Evolutionary conservation across 2,113 vertebrate genomes (phyloP), one percentile per base, ranked within the genome.

Genomic region (Passer montanus): DNA sequence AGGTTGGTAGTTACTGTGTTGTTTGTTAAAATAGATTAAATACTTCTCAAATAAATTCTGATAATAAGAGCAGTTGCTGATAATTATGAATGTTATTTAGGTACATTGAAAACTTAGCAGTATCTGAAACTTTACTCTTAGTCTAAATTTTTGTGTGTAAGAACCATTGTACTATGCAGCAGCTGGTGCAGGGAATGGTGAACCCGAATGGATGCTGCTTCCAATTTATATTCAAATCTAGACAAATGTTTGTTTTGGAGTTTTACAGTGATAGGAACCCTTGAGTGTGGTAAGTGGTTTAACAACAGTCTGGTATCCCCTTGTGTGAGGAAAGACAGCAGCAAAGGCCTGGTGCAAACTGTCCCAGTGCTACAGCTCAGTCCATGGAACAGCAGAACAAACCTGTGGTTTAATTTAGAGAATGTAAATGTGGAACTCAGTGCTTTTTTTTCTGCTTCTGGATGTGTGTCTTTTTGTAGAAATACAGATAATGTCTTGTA

Each of bases 231-330:
- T 26, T 85, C 3, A 60, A n/a, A 33, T 64, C 12, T 39, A 56
- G 69, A 47, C 41, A 70, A 47, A 44, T 56, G 4, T 60, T 53
- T 70, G 15, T 53, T 70, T 66, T 35, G 11, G 44, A 56, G 15
- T 47, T 50, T 9, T 0, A 7, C 1, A 2, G 8, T 74, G 63
- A 12, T 76, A 7, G 30, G 58, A 76, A 41, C 14, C 27, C 30
- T 35, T 11, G 52, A 16, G 19, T 63, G 18, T 20, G 11, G 0
- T 28, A 21, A 30, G 26, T 49, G 46, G 22, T 72, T 43, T 22
- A 19, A 0, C 59, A 67, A 19, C 28, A 44, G 46, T 1, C 15
- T 20, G 15, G 67, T 69, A 62, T 9, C 4, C 37, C 58, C 19
- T 69, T 59, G 26, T 50, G 35, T 37, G 17, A 56, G 37, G 46